These are phyloP conservation scores for Poeciliopsis infans DNA, from an alignment of 2,797 vertebrate genomes.

Conservation along the genomic window DNA sequence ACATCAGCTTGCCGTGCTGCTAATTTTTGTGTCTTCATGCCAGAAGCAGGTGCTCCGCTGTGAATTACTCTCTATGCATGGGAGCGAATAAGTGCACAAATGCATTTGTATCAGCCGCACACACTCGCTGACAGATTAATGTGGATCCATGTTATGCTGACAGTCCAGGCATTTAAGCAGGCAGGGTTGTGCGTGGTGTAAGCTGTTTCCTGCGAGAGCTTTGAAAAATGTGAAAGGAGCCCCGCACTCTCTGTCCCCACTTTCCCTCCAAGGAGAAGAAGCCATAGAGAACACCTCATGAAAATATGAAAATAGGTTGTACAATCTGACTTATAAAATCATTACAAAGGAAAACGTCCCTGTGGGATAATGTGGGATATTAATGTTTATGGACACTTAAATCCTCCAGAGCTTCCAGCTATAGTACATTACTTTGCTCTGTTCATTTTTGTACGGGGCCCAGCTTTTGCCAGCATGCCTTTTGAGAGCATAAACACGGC, in stretches of 20 bases:
- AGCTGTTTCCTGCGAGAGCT: constrained; percentile 37
- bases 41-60: constrained; percentile 1
- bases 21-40: constrained; percentile 22
- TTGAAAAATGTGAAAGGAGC: constrained; percentile 32
- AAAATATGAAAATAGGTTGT: constrained; percentile 52
- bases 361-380: constrained; percentile 56
- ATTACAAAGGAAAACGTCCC: constrained; percentile 59
- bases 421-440: constrained; percentile 48
- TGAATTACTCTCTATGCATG: constrained; percentile 15
- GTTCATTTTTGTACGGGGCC: constrained; percentile 33
- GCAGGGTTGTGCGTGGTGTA: constrained; percentile 33
- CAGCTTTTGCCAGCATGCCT: constrained; percentile 16
- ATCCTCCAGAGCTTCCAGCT: constrained; percentile 46
- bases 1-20: not conserved
- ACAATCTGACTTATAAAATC: constrained; percentile 50
- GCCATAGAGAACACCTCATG: constrained; percentile 33
- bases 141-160: constrained; percentile 37
- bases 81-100: constrained; percentile 10
- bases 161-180: constrained; percentile 38
- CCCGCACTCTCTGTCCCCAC: constrained; percentile 22
- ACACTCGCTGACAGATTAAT: constrained; percentile 37
- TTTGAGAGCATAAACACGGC: constrained; percentile 26
- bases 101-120: constrained; percentile 19
- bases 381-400: constrained; percentile 69
- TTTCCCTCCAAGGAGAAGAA: constrained; percentile 26